phyloP scores from a whole-genome alignment of 2,888 invertebrate genomes.

The Cosmia trapezina region DNA sequence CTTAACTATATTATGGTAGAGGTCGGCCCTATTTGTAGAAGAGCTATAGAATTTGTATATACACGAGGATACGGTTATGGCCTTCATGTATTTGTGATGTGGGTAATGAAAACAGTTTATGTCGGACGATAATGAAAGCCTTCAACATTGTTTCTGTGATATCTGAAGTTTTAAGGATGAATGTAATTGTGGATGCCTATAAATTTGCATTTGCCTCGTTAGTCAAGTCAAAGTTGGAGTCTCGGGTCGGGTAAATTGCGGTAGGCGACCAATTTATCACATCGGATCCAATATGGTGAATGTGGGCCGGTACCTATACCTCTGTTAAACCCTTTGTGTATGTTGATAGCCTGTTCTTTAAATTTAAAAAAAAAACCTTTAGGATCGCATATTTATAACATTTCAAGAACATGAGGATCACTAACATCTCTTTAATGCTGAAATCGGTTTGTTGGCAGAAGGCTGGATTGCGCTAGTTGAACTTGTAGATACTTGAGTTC shows the following conservation, averaged over 20 bases:
- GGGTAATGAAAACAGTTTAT: conserved; percentile 56
- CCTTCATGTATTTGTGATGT: conserved; percentile 56
- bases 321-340: conserved; percentile 15
- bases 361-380: neutral
- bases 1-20: conserved; percentile 47
- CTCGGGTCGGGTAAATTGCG: conserved; percentile 34
- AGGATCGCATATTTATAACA: neutral
- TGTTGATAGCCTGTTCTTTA: conserved; percentile 4
- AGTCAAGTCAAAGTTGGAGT: conserved; percentile 45
- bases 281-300: conserved; percentile 36
- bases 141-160: conserved; percentile 32
- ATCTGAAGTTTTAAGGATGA: conserved; percentile 31
- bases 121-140: conserved; percentile 39
- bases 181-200: conserved; percentile 42
- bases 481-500: too few species aligned
- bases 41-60: conserved; percentile 51
- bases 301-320: conserved; percentile 10
- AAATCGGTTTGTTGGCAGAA: too few species aligned
- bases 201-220: conserved; percentile 48
- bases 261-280: conserved; percentile 39
- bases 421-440: neutral
- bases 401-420: neutral
- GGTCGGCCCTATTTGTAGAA: conserved; percentile 53
- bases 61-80: conserved; percentile 44
- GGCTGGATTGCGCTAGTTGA: too few species aligned